These are phyloP conservation scores for Clarias batrachus DNA, from an alignment of 2,113 vertebrate genomes.

Conservation along the genomic window DNA sequence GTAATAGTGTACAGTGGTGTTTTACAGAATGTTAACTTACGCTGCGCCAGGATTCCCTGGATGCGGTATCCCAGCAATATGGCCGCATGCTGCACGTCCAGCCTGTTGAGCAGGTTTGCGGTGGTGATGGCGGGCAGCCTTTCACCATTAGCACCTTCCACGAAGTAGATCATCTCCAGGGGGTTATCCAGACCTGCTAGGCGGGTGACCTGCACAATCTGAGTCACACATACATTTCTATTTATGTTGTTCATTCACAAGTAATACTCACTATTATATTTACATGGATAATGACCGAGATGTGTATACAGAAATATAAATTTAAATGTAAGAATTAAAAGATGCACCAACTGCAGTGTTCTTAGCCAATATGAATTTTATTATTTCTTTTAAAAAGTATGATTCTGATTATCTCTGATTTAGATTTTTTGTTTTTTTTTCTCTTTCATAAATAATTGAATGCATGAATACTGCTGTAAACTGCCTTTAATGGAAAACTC, in stretches of 20 bases:
- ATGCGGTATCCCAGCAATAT: constrained; percentile 95
- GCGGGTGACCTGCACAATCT: constrained; percentile 86
- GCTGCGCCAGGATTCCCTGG: constrained; percentile 85
- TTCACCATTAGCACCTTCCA: constrained; percentile 84
- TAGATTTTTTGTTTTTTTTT: no score
- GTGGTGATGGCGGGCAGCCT: constrained; percentile 81
- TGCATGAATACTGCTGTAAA: no score
- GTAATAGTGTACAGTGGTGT: not conserved
- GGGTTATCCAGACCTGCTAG: constrained; percentile 82
- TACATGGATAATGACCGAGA: not conserved
- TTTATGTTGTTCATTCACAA: not conserved
- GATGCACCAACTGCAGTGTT: not conserved
- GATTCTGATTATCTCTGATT: no score
- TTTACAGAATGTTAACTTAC: constrained; percentile 73
- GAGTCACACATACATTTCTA: constrained; percentile 25
- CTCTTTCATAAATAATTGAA: no score
- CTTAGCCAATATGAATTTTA: no score
- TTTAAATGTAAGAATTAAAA: not conserved
- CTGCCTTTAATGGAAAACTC: no score
- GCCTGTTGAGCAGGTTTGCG: constrained; percentile 83
- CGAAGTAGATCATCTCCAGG: constrained; percentile 90
- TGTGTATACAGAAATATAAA: not conserved
- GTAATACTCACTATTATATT: not conserved
- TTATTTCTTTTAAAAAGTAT: no score
- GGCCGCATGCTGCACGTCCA: constrained; percentile 91